Base-by-base conservation (phyloP, 2,797 vertebrate genomes). In the Spinus olivaceus region DNA sequence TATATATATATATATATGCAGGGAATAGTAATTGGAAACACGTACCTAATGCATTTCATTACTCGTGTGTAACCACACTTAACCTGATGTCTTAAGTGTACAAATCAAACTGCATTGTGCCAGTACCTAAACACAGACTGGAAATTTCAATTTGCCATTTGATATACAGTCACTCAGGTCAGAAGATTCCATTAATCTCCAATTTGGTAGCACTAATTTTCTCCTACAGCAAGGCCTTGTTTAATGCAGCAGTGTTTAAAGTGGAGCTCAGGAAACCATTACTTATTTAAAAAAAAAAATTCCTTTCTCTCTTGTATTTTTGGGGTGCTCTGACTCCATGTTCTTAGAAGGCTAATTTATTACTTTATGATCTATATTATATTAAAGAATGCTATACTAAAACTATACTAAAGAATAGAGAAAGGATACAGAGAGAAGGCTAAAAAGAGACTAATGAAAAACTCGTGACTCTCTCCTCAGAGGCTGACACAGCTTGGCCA, bases 101-200 rank as follows among this genome's bases (percentile, higher is more conserved):
- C 61, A 92, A 91, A 92, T 92, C 82, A 91, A 59, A 91, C 27
- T 27, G 79, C 67, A 51, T 79, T 70, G 85, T 81, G 73, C 49
- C 67, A 81, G 59, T 32, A 76, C 82, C 80, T 86, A 88, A 86
- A 95, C 59, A 71, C 78, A 92, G 81, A 42, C 32, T 65, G 73
- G 44, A 94, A 90, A 93, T 90, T 88, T 86, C 87, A 81, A 79
- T 92, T 95, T 94, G 60, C 69, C 80, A 12, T 81, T 60, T 95
- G 74, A 92, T 77, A 57, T 5, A 90, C 66, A 73, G 39, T 66
- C 72, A 50, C 67, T 77, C 17, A 6, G 49, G 35, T 77, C 73
- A 39, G 80, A 67, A 60, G 59, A 91, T 57, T 51, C 59, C 59
- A 72, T 86, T 88, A 81, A 86, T 88, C 60, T 81, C 80, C 85